Percentiles rank a stretch among this genome's conserved stretches.
Conservation (phyloP, 2,888 invertebrate genomes). For the Gordius sp. region DNA sequence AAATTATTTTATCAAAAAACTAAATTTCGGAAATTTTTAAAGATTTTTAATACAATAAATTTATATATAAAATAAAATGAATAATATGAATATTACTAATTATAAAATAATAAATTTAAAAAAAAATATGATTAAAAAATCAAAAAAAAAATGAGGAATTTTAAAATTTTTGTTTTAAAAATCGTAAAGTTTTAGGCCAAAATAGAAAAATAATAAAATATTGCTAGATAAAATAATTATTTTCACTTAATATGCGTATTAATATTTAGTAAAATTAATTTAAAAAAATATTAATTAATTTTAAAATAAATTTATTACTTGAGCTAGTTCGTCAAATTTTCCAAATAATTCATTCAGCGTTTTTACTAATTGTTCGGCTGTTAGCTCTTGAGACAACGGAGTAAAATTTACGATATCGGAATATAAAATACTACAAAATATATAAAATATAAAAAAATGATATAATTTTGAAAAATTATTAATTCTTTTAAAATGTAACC, state of each 20-base stretch:
- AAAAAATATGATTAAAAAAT: too few species aligned
- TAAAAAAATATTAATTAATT: conserved; percentile 13
- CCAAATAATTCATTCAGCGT: conserved; percentile 86
- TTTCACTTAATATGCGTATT: neutral
- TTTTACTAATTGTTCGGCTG: conserved; percentile 71
- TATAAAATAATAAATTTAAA: conserved; percentile 20
- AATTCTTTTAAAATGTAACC: neutral
- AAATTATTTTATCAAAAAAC: neutral
- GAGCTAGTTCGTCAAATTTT: conserved; percentile 80
- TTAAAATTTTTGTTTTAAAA: too few species aligned
- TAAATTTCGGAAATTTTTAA: too few species aligned
- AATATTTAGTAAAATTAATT: neutral
- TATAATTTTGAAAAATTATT: conserved; percentile 17
- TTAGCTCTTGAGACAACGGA: conserved; percentile 65
- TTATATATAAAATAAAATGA: too few species aligned
- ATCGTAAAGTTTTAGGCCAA: too few species aligned
- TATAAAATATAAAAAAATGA: too few species aligned
- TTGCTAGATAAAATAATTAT: too few species aligned
- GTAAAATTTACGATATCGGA: conserved; percentile 96
- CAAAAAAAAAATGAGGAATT: too few species aligned
- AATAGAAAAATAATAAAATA: too few species aligned
- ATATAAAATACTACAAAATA: conserved; percentile 50
- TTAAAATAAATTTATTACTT: conserved; percentile 40
- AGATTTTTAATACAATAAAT: too few species aligned
- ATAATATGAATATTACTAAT: neutral